Conservation (phyloP, 2,113 vertebrate genomes). For the Triplophysa siluroides region DNA sequence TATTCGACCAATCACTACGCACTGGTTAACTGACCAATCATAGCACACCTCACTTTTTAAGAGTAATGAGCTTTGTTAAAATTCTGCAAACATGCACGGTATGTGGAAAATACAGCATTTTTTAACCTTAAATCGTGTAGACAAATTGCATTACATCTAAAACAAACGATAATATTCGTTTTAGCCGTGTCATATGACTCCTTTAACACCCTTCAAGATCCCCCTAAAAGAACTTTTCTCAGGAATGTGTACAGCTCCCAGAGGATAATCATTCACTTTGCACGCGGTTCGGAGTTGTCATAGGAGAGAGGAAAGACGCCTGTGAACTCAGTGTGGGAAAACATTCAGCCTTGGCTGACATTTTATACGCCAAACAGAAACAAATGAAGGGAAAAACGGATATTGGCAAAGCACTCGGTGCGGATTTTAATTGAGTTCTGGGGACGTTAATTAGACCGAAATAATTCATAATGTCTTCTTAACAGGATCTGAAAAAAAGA, state of each 20-base stretch:
- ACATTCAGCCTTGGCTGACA: neutral
- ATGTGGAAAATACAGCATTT: too few relatives aligned
- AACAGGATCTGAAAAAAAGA: slow-evolving; percentile 14
- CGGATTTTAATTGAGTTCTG: slow-evolving; percentile 18
- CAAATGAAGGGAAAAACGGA: neutral
- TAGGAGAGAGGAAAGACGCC: slow-evolving; percentile 19
- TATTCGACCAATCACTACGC: too few relatives aligned
- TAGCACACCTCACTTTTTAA: too few relatives aligned
- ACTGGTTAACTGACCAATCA: too few relatives aligned
- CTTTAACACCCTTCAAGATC: slow-evolving; percentile 43
- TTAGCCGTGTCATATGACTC: too few relatives aligned
- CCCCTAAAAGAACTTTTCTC: slow-evolving; percentile 41
- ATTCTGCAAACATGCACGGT: too few relatives aligned
- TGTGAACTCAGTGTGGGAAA: slow-evolving; percentile 7
- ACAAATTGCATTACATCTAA: too few relatives aligned
- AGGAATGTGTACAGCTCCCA: slow-evolving; percentile 39
- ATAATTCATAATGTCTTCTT: slow-evolving; percentile 32
- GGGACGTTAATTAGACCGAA: slow-evolving; percentile 13
- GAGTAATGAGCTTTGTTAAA: too few relatives aligned
- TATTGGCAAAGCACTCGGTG: slow-evolving; percentile 6
- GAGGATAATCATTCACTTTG: slow-evolving; percentile 31
- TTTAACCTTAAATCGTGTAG: too few relatives aligned
- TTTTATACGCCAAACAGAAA: neutral
- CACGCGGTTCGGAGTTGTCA: slow-evolving; percentile 17
- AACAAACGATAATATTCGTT: too few relatives aligned